These are phyloP conservation scores for Lacerta bilineata DNA, from an alignment of 2,797 vertebrate genomes.

Conservation along the genomic window DNA sequence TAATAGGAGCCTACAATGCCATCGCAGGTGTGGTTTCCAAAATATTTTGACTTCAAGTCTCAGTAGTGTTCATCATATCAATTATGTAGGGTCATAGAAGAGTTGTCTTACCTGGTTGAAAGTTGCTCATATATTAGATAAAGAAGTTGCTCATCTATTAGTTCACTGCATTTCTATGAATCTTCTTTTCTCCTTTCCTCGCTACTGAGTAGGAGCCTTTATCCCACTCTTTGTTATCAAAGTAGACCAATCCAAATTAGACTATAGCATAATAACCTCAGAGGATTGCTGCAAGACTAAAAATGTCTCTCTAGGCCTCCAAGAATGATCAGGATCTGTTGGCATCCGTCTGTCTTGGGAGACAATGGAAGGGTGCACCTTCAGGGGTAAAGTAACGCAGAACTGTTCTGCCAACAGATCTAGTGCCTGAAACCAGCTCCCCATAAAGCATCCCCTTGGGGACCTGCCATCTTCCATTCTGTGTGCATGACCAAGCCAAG, in stretches of 20 bases:
- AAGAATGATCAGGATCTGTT: not conserved
- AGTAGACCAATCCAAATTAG: not conserved
- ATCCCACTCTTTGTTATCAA: not conserved
- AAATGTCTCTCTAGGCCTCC: not conserved
- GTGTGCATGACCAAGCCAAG: no score
- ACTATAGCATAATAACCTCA: not conserved
- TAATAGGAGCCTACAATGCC: not conserved
- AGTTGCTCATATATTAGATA: not conserved
- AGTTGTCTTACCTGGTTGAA: not conserved
- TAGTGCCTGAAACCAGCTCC: no score
- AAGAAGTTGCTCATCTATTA: not conserved
- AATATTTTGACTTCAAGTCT: constrained; percentile 41
- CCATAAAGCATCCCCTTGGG: no score
- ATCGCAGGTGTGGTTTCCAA: constrained; percentile 17
- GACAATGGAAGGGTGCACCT: no score
- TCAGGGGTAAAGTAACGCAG: no score
- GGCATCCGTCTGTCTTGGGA: no score
- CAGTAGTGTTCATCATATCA: not conserved
- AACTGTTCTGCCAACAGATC: no score
- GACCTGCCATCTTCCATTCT: no score
- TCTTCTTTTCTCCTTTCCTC: not conserved
- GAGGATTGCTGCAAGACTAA: not conserved
- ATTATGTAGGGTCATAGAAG: not conserved
- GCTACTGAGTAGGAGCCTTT: not conserved
- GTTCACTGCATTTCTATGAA: not conserved